phyloP scores from a whole-genome alignment of 2,888 invertebrate genomes.

The Amphipyra berbera region DNA sequence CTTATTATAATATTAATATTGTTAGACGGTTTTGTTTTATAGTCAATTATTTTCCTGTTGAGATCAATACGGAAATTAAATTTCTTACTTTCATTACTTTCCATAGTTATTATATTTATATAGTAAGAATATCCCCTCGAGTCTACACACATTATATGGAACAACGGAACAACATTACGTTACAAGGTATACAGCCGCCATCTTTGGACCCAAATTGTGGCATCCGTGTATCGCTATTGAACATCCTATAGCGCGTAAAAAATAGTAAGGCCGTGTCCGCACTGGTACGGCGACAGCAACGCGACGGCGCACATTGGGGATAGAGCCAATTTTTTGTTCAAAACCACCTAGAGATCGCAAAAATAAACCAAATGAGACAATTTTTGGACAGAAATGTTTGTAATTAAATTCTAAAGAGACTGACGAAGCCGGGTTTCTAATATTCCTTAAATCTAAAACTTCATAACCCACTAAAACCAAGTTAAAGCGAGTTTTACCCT shows the following conservation, averaged over 20 bases:
- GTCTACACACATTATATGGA: constrained; percentile 8
- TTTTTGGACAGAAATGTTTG: no score
- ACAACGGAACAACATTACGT: constrained; percentile 38
- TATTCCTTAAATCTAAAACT: no score
- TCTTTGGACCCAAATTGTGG: constrained; percentile 35
- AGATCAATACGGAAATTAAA: neutral
- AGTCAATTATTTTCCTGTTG: neutral
- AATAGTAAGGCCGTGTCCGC: no score
- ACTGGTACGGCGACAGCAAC: no score
- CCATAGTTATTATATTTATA: constrained; percentile 7
- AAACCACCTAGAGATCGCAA: no score
- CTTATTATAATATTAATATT: neutral
- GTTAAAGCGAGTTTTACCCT: no score
- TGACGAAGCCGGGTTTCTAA: no score
- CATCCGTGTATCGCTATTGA: constrained; percentile 43
- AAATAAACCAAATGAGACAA: no score
- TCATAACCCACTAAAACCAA: no score
- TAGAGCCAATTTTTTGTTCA: no score
- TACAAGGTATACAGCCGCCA: constrained; percentile 20
- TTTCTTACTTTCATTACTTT: constrained; percentile 17
- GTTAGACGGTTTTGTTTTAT: neutral
- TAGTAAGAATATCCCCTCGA: constrained; percentile 2
- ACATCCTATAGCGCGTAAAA: constrained; percentile 32
- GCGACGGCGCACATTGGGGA: no score
- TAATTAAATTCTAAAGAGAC: no score